phyloP scores from a whole-genome alignment of 2,888 invertebrate genomes.

The Drosophila emarginata region DNA sequence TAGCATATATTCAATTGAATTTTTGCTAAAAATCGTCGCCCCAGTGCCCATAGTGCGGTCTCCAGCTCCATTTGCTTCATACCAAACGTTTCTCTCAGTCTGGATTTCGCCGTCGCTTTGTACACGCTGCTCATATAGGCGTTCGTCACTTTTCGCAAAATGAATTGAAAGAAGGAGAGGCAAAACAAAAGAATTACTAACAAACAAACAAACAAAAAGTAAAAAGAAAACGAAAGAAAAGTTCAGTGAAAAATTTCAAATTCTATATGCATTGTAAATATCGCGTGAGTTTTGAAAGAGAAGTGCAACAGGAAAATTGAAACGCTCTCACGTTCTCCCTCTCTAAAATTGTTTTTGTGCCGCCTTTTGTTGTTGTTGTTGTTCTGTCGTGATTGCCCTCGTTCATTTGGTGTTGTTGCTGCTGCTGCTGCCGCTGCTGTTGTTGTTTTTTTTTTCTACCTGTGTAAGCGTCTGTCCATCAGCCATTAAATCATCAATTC shows the following conservation, averaged over 20 bases:
- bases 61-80: constrained; percentile 32
- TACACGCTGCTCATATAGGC: constrained; percentile 53
- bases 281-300: constrained; percentile 58
- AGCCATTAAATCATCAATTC: constrained; percentile 32
- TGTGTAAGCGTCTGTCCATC: constrained; percentile 33
- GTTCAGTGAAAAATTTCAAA: constrained; percentile 4
- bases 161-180: constrained; percentile 8
- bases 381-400: constrained; percentile 32
- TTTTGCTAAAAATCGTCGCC: not conserved
- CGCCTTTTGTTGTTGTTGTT: constrained; percentile 21
- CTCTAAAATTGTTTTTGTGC: constrained; percentile 21
- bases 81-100: constrained; percentile 42
- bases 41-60: constrained; percentile 9
- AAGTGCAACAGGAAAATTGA: constrained; percentile 10
- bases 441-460: constrained; percentile 15
- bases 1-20: not conserved
- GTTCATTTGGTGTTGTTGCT: constrained; percentile 14
- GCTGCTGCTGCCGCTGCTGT: constrained; percentile 13
- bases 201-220: constrained; percentile 19
- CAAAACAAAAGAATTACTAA: constrained; percentile 7
- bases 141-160: constrained; percentile 33
- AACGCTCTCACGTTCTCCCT: constrained; percentile 20
- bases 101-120: constrained; percentile 51
- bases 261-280: constrained; percentile 33
- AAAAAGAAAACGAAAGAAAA: constrained; percentile 10